These are phyloP conservation scores for Leptopilina boulardi DNA, from an alignment of 1,140 invertebrate genomes.

Conservation along the genomic window DNA sequence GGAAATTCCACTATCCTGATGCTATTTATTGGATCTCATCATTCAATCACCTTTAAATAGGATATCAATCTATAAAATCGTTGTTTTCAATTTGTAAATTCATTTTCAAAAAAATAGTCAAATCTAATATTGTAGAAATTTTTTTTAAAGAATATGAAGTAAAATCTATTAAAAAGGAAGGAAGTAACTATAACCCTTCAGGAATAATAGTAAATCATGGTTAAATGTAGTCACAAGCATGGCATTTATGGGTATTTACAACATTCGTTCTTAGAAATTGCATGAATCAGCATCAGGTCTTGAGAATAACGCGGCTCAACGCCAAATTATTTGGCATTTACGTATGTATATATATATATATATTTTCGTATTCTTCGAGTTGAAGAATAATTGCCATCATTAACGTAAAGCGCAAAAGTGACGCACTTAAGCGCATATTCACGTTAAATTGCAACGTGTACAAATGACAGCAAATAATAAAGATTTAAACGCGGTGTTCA, in stretches of 20 bases:
- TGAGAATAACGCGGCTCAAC: background rate
- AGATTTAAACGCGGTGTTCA: constrained; percentile 4
- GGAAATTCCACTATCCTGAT: constrained; percentile 62
- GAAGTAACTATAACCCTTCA: no score
- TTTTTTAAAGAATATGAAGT: no score
- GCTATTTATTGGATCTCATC: constrained; percentile 64
- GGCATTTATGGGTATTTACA: background rate
- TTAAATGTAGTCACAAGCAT: no score
- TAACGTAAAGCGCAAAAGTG: constrained; percentile 22
- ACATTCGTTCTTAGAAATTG: constrained; percentile 4
- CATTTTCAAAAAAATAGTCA: no score
- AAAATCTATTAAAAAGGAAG: no score
- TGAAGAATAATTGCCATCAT: constrained; percentile 17
- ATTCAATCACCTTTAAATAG: constrained; percentile 41
- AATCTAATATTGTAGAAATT: no score
- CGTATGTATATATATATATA: no score
- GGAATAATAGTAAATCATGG: no score
- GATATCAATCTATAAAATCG: background rate
- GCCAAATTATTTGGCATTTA: constrained; percentile 10
- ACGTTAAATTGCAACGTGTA: background rate
- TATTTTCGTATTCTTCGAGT: background rate
- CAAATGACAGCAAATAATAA: constrained; percentile 19
- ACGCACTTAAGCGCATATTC: constrained; percentile 17
- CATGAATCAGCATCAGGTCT: background rate
- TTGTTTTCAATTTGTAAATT: background rate